Evolutionary conservation across 1,140 invertebrate genomes (phyloP), one percentile per base, ranked within the genome.

Genomic region (Parasteatoda tepidariorum): DNA sequence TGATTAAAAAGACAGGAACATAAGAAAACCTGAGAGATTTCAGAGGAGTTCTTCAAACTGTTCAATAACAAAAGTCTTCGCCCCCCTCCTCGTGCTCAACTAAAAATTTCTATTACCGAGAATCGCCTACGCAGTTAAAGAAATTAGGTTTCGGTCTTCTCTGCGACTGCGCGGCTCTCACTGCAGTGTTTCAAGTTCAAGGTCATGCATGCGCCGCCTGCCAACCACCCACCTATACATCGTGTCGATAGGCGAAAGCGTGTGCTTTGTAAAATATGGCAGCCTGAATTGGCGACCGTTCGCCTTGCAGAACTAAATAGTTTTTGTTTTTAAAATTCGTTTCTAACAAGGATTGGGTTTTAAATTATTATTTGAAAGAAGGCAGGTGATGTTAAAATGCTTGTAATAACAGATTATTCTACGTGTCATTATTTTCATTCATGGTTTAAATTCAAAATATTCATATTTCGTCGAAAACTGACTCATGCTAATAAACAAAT

Each of bases 151-250:
- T 15, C 22, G 6, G 22, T 54, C 13, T 41, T 11, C 48, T 54
- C 24, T 54, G 68, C 68, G 68, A 31, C 24, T 55, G 68, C 68
- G 68, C 68, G 15, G 11, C 22, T 48, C 68, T 71, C 68, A 71
- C 68, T 71, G 68, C 68, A 71, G 68, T 71, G 68, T 71, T 71
- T 71, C 68, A 71, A 71, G 68, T 71, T 71, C 68, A 71, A 71
- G 68, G 68, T 71, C 68, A 71, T 33, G 34, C 38, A 30, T 31
- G 68, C 68, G 66, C 66, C 15, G 31, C 68, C 22, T 38, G 31
- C 68, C 28, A 54, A 11, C 7, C 68, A 71, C 34, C 66, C 66
- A 68, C 66, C 66, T 68, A 68, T 68, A 68, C 66, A 68, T 48
- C 38, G 41, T 26, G 68, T 68, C 66, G 33, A 68, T 68, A 7